Base-by-base conservation (phyloP, 2,888 invertebrate species). In the Troilus luridus region DNA sequence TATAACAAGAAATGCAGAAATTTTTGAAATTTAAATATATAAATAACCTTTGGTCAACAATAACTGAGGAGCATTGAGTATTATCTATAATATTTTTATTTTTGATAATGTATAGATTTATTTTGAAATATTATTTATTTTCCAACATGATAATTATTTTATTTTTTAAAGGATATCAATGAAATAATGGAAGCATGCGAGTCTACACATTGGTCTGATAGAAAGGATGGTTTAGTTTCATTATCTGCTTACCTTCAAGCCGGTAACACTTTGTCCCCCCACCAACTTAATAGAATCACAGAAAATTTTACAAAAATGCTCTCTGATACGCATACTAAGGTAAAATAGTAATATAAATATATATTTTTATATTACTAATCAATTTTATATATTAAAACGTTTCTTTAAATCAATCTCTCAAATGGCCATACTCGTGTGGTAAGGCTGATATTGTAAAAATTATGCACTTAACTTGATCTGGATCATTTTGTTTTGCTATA, bases 221-320 rank as follows among this genome's bases (percentile, higher is more conserved):
- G 99, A 91, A 98, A 99, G 94, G 99, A 99, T 93, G 99, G 99
- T 24, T 95, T 99, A 21, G 95, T 97, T 3, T 97, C 97, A 92
- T 94, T 98, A 17, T 96, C 97, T 94, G 95, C 96, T 92, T 97
- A 97, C 94, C 95, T 98, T 41, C 96, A 96, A 93, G 96, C 96
- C 93, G 97, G 97, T 1, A 96, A 96, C 0, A 95, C 95, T 0
- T 94, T 97, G 0, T 95, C 95, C 0, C 95, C 96, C 9, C 95
- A 96, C 0, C 98, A 98, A 93, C 95, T 98, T 91, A 96, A 97
- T 92, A 96, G 97, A 92, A 96, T 98, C n/a, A 97, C 98, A 0
- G 99, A 99, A 93, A 97, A 98, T 92, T 98, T 99, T 93, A 97
- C 98, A 92, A 97, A 98, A 95, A 98, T 99, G 98, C 99, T 99